Base-by-base conservation (phyloP, 2,797 vertebrate genomes). In the Sciurus carolinensis region DNA sequence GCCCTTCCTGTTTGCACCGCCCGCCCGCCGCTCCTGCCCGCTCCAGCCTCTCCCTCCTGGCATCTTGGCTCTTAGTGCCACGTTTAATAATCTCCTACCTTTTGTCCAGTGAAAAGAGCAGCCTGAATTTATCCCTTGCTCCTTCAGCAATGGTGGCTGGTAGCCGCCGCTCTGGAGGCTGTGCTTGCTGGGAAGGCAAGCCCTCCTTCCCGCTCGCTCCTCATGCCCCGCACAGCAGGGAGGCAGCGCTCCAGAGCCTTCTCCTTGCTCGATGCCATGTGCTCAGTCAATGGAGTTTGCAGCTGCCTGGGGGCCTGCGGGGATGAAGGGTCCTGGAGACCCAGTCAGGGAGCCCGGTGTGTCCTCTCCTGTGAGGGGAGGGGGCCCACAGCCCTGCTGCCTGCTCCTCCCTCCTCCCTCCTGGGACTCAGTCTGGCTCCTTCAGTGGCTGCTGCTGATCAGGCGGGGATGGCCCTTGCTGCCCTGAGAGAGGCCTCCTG, bases 201-300 rank as follows among this genome's bases (percentile, higher is more conserved):
- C 39, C 39, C 39, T 39, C 39, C 39, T 39, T 39, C 39, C 39
- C 39, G 39, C 39, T 39, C 0, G 39, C 39, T 39, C 39, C 39
- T 39, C 39, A 39, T 3, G 39, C 39, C 39, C 39, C 39, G 39
- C 39, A 39, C 39, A 4, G 39, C 47, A 50, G 47, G 47, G 47
- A 9, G 2, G 3, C 11, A 59, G 71, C 18, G 44, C 66, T 52
- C 50, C 39, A 30, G 24, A 26, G 5, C 7, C 36, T 6, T 54
- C 39, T 33, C 69, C 24, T 7, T 62, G 20, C 6, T 22, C 6
- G 0, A 28, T 0, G 3, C n/a, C 11, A 52, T 0, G 18, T 42
- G 67, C 39, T 39, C 39, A 39, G 39, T 5, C 39, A 39, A 39
- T 39, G 39, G 39, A 39, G 39, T 39, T 52, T 59, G 79, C 54